Evolutionary conservation across 2,113 vertebrate species (phyloP).

Genomic region (Ceuthmochares aereus): DNA sequence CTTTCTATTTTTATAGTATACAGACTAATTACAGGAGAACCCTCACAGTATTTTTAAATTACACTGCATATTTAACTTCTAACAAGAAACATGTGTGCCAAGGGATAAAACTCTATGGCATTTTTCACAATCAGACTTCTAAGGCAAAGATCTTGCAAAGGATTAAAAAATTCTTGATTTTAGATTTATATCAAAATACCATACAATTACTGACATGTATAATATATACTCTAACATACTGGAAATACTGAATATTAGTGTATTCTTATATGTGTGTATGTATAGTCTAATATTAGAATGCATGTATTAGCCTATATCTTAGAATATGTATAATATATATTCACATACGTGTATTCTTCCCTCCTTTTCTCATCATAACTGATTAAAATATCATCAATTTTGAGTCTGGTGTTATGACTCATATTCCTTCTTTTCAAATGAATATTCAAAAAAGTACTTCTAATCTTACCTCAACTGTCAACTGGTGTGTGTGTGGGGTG

Average conservation of each 20-base stretch:
- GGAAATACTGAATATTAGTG: background rate
- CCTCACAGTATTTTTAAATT: conserved; percentile 16
- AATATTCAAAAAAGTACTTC: background rate
- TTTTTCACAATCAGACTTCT: conserved; percentile 19
- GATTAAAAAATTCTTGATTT: background rate
- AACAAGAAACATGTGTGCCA: conserved; percentile 43
- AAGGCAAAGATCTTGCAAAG: background rate
- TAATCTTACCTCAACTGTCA: background rate
- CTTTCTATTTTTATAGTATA: conserved; percentile 3
- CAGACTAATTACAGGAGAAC: conserved; percentile 5
- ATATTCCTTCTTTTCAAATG: background rate
- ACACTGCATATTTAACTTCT: background rate
- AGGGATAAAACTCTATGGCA: background rate
- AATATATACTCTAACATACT: background rate
- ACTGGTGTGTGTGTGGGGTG: no score
- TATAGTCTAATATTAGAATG: background rate
- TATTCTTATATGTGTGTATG: background rate
- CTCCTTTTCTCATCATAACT: background rate
- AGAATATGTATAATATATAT: background rate
- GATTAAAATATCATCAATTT: background rate
- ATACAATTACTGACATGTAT: background rate
- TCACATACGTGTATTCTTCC: background rate
- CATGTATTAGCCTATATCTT: background rate
- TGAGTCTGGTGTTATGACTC: background rate
- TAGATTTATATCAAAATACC: background rate